Percentiles rank a stretch among this genome's conserved stretches.
Evolutionary conservation across 2,113 vertebrate species (phyloP).

Genomic region (Lethenteron camtschaticum): DNA sequence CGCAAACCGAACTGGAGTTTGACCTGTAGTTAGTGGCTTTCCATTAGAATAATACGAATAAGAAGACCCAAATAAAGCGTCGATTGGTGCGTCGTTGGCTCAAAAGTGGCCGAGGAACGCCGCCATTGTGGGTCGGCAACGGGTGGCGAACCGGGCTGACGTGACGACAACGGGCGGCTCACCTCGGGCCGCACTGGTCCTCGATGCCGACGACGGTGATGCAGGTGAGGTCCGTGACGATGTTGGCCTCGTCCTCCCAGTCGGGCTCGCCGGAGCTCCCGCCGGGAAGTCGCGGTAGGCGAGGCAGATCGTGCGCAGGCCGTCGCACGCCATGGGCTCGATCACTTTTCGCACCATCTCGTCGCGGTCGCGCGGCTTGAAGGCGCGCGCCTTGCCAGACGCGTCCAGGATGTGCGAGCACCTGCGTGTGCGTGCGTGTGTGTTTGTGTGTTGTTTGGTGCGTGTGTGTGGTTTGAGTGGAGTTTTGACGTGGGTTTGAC

Average conservation of each 20-base stretch:
- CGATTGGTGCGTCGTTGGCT: no score
- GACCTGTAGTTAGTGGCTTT: no score
- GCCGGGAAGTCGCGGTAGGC: slow-evolving; percentile 76
- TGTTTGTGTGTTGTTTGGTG: no score
- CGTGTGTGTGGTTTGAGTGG: no score
- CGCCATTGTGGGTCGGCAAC: no score
- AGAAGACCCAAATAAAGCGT: no score
- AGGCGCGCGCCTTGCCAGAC: slow-evolving; percentile 63
- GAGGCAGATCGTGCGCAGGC: slow-evolving; percentile 84
- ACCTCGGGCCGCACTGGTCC: slow-evolving; percentile 89
- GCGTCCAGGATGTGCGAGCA: slow-evolving; percentile 78
- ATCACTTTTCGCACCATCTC: slow-evolving; percentile 88
- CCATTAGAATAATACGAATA: no score
- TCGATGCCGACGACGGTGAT: slow-evolving; percentile 88
- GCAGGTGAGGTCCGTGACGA: slow-evolving; percentile 70
- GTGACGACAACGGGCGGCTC: slow-evolving; percentile 6
- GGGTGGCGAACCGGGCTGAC: no score
- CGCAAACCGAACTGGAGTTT: no score
- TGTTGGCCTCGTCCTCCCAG: slow-evolving; percentile 88
- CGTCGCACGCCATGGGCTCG: slow-evolving; percentile 95
- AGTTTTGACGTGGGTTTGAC: no score
- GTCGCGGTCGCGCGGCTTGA: slow-evolving; percentile 73
- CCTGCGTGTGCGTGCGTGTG: slow-evolving; percentile 19
- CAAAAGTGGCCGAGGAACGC: no score
- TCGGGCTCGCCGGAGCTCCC: slow-evolving; percentile 58